A percentile compares a stretch with the other conserved stretches of the same genome.
Evolutionary conservation across 1,140 invertebrate genomes (phyloP).

Genomic region (Musca domestica): DNA sequence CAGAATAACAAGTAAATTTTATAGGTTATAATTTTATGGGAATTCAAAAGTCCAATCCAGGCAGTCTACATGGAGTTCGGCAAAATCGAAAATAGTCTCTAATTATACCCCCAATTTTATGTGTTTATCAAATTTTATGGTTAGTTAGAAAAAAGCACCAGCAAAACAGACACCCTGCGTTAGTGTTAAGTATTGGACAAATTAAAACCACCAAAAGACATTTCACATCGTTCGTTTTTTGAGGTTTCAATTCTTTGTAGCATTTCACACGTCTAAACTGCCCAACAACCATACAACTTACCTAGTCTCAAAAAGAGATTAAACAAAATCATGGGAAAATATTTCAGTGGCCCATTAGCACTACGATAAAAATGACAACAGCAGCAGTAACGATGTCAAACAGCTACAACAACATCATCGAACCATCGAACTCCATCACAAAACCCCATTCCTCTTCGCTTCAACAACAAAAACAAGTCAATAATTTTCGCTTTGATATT

Average conservation of each 20-base stretch:
- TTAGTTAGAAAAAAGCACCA: neutral
- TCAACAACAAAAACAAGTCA: too few species aligned
- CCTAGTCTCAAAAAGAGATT: neutral
- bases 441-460: too few species aligned
- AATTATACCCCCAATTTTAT: too few species aligned
- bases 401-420: neutral
- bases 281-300: too few species aligned
- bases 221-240: neutral
- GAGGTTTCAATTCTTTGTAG: neutral
- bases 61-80: too few species aligned
- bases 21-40: too few species aligned
- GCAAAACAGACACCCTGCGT: neutral
- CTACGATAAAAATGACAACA: constrained; percentile 10
- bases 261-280: neutral
- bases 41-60: too few species aligned
- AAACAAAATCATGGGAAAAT: constrained; percentile 22
- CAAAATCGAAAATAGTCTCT: too few species aligned
- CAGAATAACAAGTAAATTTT: too few species aligned
- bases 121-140: too few species aligned
- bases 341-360: constrained; percentile 24
- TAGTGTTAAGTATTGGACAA: neutral
- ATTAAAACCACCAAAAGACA: neutral
- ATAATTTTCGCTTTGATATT: too few species aligned
- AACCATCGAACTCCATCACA: neutral
- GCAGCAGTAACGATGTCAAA: neutral